Conservation (phyloP, 2,113 vertebrate genomes). For the Oryzias celebensis region DNA sequence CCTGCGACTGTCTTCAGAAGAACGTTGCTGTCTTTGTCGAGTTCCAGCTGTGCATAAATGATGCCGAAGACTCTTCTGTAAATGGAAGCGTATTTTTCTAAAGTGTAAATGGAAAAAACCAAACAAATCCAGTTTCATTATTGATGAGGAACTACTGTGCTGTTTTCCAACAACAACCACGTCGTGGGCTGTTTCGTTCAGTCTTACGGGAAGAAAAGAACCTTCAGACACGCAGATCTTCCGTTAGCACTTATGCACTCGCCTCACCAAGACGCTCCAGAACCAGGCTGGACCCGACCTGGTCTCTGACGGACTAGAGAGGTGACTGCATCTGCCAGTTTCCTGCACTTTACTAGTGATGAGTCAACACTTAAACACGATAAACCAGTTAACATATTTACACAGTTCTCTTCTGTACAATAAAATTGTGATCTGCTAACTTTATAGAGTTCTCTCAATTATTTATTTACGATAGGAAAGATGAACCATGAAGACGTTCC, state of each 20-base stretch:
- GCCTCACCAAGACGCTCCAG: conserved; percentile 37
- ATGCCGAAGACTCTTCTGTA: conserved; percentile 55
- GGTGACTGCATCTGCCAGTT: conserved; percentile 20
- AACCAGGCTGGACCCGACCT: conserved; percentile 9
- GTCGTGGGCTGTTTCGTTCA: conserved; percentile 12
- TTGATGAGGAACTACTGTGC: conserved; percentile 41
- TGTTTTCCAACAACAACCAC: conserved; percentile 50
- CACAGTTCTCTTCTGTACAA: conserved; percentile 59
- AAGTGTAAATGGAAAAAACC: conserved; percentile 47
- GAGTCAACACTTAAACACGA: conserved; percentile 60
- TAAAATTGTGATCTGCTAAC: conserved; percentile 56
- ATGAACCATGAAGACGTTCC: not conserved
- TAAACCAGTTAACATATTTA: conserved; percentile 46
- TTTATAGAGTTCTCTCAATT: conserved; percentile 6
- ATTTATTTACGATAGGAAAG: not conserved
- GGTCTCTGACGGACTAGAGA: conserved; percentile 11
- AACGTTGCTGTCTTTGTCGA: conserved; percentile 63
- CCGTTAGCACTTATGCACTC: conserved; percentile 66
- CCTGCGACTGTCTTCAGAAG: conserved; percentile 41
- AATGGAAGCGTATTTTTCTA: conserved; percentile 72
- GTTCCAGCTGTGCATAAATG: conserved; percentile 55
- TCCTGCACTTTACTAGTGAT: conserved; percentile 74
- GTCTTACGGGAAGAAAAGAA: conserved; percentile 7
- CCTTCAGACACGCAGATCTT: conserved; percentile 51
- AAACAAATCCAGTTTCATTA: conserved; percentile 27